Percentiles rank a stretch among this genome's conserved stretches.
phyloP scores from a whole-genome alignment of 2,113 vertebrate species.

The Polypterus bichir region DNA sequence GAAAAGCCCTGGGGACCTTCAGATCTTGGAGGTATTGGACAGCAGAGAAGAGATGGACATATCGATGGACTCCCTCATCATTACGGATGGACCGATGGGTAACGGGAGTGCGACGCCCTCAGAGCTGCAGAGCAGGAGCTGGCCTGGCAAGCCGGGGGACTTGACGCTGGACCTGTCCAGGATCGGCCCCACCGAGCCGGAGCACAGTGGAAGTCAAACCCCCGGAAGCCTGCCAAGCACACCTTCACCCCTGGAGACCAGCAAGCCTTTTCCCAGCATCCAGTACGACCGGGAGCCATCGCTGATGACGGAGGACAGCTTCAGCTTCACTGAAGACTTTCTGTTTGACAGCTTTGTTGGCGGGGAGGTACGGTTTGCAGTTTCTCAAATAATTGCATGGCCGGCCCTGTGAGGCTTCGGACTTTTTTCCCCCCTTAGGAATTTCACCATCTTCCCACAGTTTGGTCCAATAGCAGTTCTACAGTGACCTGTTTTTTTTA shows the following conservation, averaged over 20 bases:
- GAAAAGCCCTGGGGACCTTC: constrained; percentile 38
- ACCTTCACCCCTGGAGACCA: constrained; percentile 71
- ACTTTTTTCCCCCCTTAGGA: too few relatives aligned
- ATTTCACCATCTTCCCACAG: too few relatives aligned
- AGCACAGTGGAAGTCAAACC: constrained; percentile 62
- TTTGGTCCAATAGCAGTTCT: too few relatives aligned
- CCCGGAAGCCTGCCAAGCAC: constrained; percentile 80
- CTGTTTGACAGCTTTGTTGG: constrained; percentile 63
- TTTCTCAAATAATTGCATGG: not conserved
- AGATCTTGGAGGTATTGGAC: constrained; percentile 37
- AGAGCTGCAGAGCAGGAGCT: constrained; percentile 41
- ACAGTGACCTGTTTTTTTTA: too few relatives aligned
- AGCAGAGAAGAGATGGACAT: constrained; percentile 32
- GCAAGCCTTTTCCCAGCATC: constrained; percentile 59
- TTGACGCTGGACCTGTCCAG: constrained; percentile 74
- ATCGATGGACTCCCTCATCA: constrained; percentile 48
- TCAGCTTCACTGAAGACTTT: constrained; percentile 58
- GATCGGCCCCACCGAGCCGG: constrained; percentile 56
- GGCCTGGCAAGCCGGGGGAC: constrained; percentile 59
- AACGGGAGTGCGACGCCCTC: too few relatives aligned
- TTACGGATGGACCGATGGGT: constrained; percentile 38
- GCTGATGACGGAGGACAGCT: constrained; percentile 39
- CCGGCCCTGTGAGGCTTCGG: not conserved
- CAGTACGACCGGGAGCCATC: constrained; percentile 50
- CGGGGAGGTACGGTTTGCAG: constrained; percentile 52